Percentiles rank a stretch among this genome's conserved stretches.
phyloP scores from a whole-genome alignment of 2,797 vertebrate genomes.

The Falco novaeseelandiae region DNA sequence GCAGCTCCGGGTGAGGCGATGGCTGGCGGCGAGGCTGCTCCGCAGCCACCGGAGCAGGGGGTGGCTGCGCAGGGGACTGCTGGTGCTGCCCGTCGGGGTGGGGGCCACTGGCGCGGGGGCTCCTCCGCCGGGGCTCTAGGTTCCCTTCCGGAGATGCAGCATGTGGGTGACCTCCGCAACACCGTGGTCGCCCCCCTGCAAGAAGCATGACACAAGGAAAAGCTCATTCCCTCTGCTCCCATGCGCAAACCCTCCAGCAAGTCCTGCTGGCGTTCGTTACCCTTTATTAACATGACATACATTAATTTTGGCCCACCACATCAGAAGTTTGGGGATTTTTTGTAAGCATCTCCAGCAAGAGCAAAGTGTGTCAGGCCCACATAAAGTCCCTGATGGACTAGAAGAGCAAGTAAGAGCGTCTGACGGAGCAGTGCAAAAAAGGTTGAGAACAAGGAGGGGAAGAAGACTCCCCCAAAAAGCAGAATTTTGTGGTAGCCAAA shows the following conservation, averaged over 20 bases:
- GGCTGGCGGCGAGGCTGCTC: conserved; percentile 57
- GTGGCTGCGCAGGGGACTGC: conserved; percentile 43
- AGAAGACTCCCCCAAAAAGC: neutral
- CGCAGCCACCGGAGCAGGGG: conserved; percentile 17
- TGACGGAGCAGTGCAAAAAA: neutral
- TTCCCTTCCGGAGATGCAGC: conserved; percentile 91
- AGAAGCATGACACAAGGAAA: conserved; percentile 29
- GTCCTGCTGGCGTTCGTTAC: neutral
- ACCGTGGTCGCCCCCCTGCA: conserved; percentile 88
- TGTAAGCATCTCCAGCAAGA: neutral
- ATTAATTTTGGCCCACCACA: neutral
- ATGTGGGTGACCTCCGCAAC: conserved; percentile 83
- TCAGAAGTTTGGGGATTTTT: neutral
- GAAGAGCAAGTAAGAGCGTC: neutral
- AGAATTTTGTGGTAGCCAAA: neutral
- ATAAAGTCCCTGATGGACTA: neutral
- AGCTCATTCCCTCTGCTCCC: conserved; percentile 37
- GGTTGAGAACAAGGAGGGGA: neutral
- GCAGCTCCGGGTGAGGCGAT: conserved; percentile 39
- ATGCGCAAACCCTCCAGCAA: neutral
- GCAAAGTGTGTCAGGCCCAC: neutral
- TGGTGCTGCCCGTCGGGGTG: conserved; percentile 46
- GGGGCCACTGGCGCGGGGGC: neutral
- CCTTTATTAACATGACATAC: neutral
- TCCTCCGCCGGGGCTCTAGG: conserved; percentile 81